Base-by-base conservation (phyloP, 1,140 invertebrate genomes). In the Nymphalis io region DNA sequence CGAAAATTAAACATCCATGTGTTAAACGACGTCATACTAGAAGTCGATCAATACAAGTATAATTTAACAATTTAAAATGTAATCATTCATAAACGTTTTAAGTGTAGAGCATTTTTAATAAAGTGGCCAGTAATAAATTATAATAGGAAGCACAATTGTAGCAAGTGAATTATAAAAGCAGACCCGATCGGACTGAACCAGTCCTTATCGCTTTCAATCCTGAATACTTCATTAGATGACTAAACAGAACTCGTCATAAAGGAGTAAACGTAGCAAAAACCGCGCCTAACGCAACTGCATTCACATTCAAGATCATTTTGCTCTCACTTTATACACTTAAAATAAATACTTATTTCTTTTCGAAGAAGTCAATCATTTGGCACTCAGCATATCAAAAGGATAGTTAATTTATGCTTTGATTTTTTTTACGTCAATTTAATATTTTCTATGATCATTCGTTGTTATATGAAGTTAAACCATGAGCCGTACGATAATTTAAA, bases 221-320 rank as follows among this genome's bases (percentile, higher is more conserved):
- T 87, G 85, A 87, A 89, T 89, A 83, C 84, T 88, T 89, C 84
- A 89, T 89, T 85, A 89, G 83, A 82, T 89, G 85, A 89, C 84
- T 84, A 72, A 78, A 81, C 84, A 80, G 60, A 85, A 80, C 69
- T 78, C 79, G 75, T 81, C 81, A 83, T 86, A 84, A 82, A 81
- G 70, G 78, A 68, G 62, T 68, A 70, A 70, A 72, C 67, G 70
- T 64, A 76, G 75, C 79, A 78, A 80, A 75, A 77, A 79, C 76
- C 68, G 73, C 55, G 55, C 51, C 79, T 74, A 76, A 63, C 44
- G 59, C 62, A 73, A 71, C 23, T 68, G 65, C 68, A 65, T 42
- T 59, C 55, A 64, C 68, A 70, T 63, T 51, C 57, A 59, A 59
- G 23, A 53, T 16, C 27, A 46, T 65, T 70, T 64, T 60, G 68